These are phyloP conservation scores for Drosophila auraria DNA, from an alignment of 1,140 invertebrate species.

Conservation along the genomic window DNA sequence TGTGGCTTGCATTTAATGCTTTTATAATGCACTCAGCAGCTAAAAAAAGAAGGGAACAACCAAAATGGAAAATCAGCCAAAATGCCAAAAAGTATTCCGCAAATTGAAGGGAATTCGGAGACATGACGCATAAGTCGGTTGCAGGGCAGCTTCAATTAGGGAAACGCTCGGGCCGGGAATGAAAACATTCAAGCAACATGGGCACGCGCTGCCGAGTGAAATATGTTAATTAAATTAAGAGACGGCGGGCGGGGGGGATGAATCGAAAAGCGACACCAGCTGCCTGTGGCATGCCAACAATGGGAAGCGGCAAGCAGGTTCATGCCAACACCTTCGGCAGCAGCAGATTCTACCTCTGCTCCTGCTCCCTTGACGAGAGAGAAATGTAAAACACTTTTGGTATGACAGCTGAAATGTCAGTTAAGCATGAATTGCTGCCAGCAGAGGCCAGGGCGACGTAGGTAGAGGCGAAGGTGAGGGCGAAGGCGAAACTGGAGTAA, in stretches of 20 bases:
- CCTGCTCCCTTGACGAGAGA: constrained; percentile 41
- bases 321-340: constrained; percentile 63
- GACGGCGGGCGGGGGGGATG: background rate
- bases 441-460: background rate
- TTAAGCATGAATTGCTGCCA: constrained; percentile 71
- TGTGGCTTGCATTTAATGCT: constrained; percentile 69
- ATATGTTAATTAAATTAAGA: constrained; percentile 75
- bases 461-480: background rate
- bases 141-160: constrained; percentile 30
- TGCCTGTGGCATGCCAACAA: constrained; percentile 79
- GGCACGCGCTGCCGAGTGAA: constrained; percentile 25
- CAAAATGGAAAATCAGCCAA: constrained; percentile 40
- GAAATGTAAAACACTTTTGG: constrained; percentile 81
- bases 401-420: constrained; percentile 82
- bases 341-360: constrained; percentile 16
- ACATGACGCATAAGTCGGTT: background rate
- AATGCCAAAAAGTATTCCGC: constrained; percentile 29
- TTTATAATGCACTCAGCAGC: constrained; percentile 74
- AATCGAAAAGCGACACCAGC: constrained; percentile 63
- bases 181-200: constrained; percentile 35
- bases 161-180: constrained; percentile 14
- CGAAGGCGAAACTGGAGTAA: constrained; percentile 22
- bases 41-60: constrained; percentile 31
- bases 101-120: constrained; percentile 27
- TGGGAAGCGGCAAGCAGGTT: constrained; percentile 35